Percentiles rank a stretch among this genome's conserved stretches.
Conservation (phyloP, 2,113 vertebrate genomes). For the Eublepharis macularius region DNA sequence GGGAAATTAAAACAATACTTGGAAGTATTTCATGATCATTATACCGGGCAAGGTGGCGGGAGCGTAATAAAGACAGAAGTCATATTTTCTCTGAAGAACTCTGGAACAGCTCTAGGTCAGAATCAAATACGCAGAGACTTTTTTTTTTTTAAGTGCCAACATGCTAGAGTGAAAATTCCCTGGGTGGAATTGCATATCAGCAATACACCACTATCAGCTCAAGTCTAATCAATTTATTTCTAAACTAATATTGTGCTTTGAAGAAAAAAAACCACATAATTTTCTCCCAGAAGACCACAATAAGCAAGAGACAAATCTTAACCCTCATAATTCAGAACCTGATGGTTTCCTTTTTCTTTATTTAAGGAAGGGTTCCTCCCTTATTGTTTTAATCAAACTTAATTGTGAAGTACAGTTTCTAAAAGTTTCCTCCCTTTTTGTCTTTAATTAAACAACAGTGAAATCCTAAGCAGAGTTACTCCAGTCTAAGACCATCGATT, state of each 20-base stretch:
- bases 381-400: too few species aligned
- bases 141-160: not conserved
- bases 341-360: not conserved
- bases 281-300: constrained; percentile 53
- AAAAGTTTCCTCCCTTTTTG: too few species aligned
- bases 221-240: constrained; percentile 65
- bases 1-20: not conserved
- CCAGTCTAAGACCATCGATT: too few species aligned
- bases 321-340: not conserved
- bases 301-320: constrained; percentile 45
- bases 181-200: constrained; percentile 36
- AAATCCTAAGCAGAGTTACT: too few species aligned
- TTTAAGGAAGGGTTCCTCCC: not conserved
- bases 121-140: constrained; percentile 13
- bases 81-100: constrained; percentile 49
- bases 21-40: constrained; percentile 15
- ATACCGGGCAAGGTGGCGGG: not conserved
- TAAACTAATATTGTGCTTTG: constrained; percentile 54
- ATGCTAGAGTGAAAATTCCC: constrained; percentile 5
- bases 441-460: too few species aligned
- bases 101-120: constrained; percentile 19
- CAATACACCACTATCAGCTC: constrained; percentile 59
- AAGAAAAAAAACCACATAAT: constrained; percentile 57
- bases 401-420: too few species aligned
- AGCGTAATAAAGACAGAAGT: constrained; percentile 46